Evolutionary conservation across 1,140 invertebrate species (phyloP).

Genomic region (Hypothenemus hampei): DNA sequence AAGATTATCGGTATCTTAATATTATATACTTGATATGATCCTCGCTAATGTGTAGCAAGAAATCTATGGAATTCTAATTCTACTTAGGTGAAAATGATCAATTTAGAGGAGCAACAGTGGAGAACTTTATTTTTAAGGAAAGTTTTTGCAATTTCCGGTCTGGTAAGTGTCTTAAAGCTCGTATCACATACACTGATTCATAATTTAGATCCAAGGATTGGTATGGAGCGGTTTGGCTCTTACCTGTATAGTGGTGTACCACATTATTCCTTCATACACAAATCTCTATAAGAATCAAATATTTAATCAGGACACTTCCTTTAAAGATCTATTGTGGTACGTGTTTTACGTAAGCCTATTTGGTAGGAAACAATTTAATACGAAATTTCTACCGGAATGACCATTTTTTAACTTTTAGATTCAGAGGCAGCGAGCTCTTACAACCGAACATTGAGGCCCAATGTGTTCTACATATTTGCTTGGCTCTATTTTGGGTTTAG

Average conservation of each 20-base stretch:
- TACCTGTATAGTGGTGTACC: background rate
- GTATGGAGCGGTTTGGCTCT: background rate
- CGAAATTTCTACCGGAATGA: background rate
- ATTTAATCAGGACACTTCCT: background rate
- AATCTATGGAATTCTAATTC: no score
- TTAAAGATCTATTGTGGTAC: background rate
- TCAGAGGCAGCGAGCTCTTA: background rate
- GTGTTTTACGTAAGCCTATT: background rate
- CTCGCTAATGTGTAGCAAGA: no score
- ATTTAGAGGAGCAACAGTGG: background rate
- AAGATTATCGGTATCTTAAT: no score
- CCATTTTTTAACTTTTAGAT: background rate
- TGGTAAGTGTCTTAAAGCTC: background rate
- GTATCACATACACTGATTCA: background rate
- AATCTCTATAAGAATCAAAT: background rate
- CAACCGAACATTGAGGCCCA: background rate
- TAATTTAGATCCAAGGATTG: background rate
- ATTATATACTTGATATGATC: no score
- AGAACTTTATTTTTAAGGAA: background rate
- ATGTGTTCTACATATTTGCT: background rate
- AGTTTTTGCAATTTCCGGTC: background rate
- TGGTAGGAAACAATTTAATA: background rate
- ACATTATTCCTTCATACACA: background rate
- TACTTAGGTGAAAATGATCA: background rate
- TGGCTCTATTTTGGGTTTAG: conserved; percentile 1